Evolutionary conservation across 2,113 vertebrate species (phyloP).

Genomic region (Stegastes partitus): DNA sequence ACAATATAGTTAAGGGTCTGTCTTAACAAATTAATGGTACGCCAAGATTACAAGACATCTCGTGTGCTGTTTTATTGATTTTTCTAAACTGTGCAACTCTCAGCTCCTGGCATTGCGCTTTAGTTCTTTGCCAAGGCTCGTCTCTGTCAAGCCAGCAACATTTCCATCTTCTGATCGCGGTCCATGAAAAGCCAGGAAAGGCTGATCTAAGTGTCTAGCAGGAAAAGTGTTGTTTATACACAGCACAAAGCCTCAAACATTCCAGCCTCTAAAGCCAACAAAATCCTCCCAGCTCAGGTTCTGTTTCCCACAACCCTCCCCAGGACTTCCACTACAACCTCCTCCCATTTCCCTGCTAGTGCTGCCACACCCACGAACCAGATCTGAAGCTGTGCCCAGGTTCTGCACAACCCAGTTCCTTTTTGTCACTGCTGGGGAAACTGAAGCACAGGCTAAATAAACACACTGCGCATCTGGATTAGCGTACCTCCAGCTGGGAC

Average conservation of each 20-base stretch:
- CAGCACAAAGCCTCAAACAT: conserved; percentile 72
- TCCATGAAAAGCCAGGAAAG: conserved; percentile 55
- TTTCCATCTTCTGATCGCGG: conserved; percentile 8
- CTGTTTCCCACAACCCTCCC: conserved; percentile 68
- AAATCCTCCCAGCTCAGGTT: conserved; percentile 53
- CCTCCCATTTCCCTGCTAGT: conserved; percentile 57
- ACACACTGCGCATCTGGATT: conserved; percentile 63
- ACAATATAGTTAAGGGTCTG: not conserved
- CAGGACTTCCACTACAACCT: conserved; percentile 58
- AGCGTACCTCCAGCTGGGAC: conserved; percentile 86
- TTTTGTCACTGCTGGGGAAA: conserved; percentile 45
- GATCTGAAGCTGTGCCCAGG: conserved; percentile 26
- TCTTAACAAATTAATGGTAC: not conserved
- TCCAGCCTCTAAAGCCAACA: conserved; percentile 68
- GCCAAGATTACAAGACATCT: not conserved
- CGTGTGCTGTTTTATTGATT: not conserved
- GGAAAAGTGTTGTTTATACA: conserved; percentile 73
- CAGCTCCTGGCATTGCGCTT: not conserved
- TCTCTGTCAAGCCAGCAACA: conserved; percentile 8
- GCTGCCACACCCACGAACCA: conserved; percentile 41
- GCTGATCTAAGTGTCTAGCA: conserved; percentile 37
- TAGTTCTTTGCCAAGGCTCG: conserved; percentile 1
- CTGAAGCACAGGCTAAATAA: conserved; percentile 49
- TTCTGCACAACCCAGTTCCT: conserved; percentile 26
- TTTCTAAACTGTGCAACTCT: not conserved